Conservation (phyloP, 2,113 vertebrate genomes). For the Macquaria australasica region DNA sequence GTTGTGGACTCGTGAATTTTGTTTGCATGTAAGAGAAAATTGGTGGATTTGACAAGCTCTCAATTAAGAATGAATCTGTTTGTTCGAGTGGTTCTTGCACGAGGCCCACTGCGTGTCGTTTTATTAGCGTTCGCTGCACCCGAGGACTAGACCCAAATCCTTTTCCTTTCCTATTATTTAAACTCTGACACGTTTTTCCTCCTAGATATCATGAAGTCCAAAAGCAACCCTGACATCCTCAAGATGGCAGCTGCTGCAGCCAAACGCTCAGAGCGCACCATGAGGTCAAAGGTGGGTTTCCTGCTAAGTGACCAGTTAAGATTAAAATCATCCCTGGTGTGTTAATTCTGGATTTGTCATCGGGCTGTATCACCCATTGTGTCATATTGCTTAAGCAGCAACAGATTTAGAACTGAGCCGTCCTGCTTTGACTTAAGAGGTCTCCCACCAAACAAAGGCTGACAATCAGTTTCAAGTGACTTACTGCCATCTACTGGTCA, state of each 20-base stretch:
- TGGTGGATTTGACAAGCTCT: neutral
- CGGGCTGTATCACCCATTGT: neutral
- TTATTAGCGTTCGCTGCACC: neutral
- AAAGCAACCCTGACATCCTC: constrained; percentile 89
- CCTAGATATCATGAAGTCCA: constrained; percentile 89
- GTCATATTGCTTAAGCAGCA: neutral
- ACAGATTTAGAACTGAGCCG: neutral
- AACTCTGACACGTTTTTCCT: neutral
- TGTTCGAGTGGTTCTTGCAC: neutral
- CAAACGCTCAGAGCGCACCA: constrained; percentile 86
- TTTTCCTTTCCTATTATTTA: neutral
- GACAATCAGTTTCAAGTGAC: constrained; percentile 1
- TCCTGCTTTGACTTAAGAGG: neutral
- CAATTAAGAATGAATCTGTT: neutral
- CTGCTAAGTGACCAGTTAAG: neutral
- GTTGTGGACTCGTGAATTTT: too few species aligned
- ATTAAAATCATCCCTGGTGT: neutral
- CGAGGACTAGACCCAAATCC: neutral
- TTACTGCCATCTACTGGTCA: constrained; percentile 75
- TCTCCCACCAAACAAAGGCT: constrained; percentile 11
- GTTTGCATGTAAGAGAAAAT: neutral
- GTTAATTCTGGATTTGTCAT: neutral
- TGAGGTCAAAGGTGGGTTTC: constrained; percentile 86
- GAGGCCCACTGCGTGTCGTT: neutral
- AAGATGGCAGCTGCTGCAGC: constrained; percentile 88